A percentile compares a stretch with the other conserved stretches of the same genome.
Evolutionary conservation across 1,140 invertebrate genomes (phyloP).

Genomic region (Rhopalosiphum padi): DNA sequence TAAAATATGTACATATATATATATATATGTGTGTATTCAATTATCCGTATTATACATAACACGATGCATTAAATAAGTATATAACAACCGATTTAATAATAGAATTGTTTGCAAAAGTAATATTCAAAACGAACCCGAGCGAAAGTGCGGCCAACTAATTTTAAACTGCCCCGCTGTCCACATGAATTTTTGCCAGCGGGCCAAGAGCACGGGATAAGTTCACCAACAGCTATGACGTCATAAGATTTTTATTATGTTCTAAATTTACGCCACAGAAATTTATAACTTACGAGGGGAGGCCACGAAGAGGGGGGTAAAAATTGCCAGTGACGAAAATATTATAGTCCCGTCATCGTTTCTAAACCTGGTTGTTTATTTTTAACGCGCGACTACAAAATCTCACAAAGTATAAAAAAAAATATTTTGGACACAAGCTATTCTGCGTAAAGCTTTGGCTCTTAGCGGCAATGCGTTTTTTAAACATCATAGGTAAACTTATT

Average conservation of each 20-base stretch:
- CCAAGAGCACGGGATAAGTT: neutral
- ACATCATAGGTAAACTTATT: neutral
- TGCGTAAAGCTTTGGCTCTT: neutral
- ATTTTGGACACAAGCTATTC: neutral
- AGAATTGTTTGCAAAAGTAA: slow-evolving; percentile 24
- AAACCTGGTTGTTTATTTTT: slow-evolving; percentile 20
- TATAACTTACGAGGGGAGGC: neutral
- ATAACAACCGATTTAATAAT: slow-evolving; percentile 13
- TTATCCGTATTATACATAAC: neutral
- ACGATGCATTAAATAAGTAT: neutral
- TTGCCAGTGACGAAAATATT: slow-evolving; percentile 41
- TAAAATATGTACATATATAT: too few relatives aligned
- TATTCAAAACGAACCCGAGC: slow-evolving; percentile 15
- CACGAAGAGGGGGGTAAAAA: neutral
- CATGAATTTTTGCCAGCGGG: slow-evolving; percentile 26
- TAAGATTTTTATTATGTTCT: slow-evolving; percentile 25
- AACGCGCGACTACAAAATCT: neutral
- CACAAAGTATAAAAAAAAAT: neutral
- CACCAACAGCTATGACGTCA: slow-evolving; percentile 31
- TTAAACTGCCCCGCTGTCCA: slow-evolving; percentile 19
- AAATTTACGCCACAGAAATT: slow-evolving; percentile 38
- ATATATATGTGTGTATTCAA: neutral
- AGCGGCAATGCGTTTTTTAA: neutral
- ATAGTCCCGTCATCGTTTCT: slow-evolving; percentile 47
- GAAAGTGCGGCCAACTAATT: slow-evolving; percentile 36